Evolutionary conservation across 2,797 vertebrate genomes (phyloP), one percentile per base, ranked within the genome.

Genomic region (Psittacula derbiana): DNA sequence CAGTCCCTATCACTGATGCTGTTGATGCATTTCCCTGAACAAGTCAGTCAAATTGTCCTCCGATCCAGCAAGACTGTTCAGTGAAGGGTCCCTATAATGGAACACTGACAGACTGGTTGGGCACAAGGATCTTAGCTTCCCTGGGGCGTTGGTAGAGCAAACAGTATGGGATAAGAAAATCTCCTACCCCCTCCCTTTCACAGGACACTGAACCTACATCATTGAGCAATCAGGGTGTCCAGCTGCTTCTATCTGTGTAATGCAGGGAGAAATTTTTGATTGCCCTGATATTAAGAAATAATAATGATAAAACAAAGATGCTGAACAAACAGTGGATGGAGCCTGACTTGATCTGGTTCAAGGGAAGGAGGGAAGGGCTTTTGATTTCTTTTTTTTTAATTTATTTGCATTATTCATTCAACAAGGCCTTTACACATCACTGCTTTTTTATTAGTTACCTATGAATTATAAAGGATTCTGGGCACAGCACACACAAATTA

Each of bases 381-480:
- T 50, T 69, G 13, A 9, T 49, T 38, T 47, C 7, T 49, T 38
- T 52, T 40, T 52, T 40, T 62, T 33, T 38, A 16, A 9, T 88
- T 92, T 82, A 55, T 44, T 52, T 47, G 20, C 43, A 81, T 91
- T 91, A 90, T 82, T 81, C 83, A 86, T 76, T 88, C 82, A 75
- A 38, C 24, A 61, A 81, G 58, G 7, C 28, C 55, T 73, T 81
- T 86, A 79, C 47, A 73, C 70, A 84, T 66, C 73, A 43, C 50
- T 92, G 84, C 70, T 80, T 96, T 88, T 78, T 69, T 83, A 91
- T 91, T 86, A 91, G 58, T 69, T 75, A 44, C 10, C 58, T 86
- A 36, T 10, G 5, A 81, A 76, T 92, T 90, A 49, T 86, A 86
- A 94, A 75, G 62, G n/a, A 64, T 93, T 86, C 73, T 91, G 65